Evolutionary conservation across 2,113 vertebrate species (phyloP), one percentile per base, ranked within the genome.

Genomic region (Spizaetus ornatus): DNA sequence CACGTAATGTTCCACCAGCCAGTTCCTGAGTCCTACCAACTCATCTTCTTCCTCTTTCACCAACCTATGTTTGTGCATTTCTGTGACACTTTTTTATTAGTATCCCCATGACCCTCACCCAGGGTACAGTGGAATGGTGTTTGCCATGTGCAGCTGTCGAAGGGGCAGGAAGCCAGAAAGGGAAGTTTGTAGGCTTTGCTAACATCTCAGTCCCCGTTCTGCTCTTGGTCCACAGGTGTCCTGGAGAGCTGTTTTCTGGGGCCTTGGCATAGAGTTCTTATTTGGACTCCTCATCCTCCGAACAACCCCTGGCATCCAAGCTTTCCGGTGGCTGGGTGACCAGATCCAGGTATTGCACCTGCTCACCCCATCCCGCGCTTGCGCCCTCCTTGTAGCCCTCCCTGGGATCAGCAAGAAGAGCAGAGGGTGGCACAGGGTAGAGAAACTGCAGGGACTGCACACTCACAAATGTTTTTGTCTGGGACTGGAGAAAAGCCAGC

Each of bases 271-370:
- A 90, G 98, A 99, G 88, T 99, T 99, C 97, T 95, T 98, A 42
- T 96, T 99, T 6, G 99, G 99, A 32, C 90, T 99, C 81, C 98
- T 99, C 40, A 97, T 99, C 52, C 99, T 99, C 92, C 98, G 99
- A 96, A 99, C 99, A 5, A 67, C 99, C 12, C 99, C 98, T 10
- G 99, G 99, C 53, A 93, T 97, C 62, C 65, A 96, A 56, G 98
- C 98, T 40, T 99, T 99, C 76, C 53, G 98, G 6, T 99, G 99
- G 99, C 98, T 99, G 82, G 99, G 99, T 94, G 31, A 96, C 26
- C 99, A 99, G 98, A 81, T 99, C 82, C 98, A 99, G 99, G 99
- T 99, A 99, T 38, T 63, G 47, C 56, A 31, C 63, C 29, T 69
- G 15, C 71, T 72, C 74, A 55, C 16, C 31, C 59, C 50, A 27